Conservation (phyloP, 2,113 vertebrate species). For the Pygathrix nemaeus region DNA sequence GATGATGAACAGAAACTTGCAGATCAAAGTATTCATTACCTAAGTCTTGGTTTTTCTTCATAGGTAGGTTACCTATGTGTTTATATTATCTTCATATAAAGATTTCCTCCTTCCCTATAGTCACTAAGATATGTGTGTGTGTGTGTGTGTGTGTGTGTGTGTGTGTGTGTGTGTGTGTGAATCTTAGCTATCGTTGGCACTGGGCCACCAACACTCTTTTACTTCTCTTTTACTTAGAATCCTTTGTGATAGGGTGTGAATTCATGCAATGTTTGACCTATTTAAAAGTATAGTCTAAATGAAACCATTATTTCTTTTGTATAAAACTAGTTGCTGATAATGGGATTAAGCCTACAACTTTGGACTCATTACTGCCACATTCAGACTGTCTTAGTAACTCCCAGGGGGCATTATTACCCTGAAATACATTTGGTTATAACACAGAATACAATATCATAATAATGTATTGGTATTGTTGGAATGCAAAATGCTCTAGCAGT, state of each 20-base stretch:
- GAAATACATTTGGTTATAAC: conserved; percentile 21
- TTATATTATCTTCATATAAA: not conserved
- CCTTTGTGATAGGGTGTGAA: not conserved
- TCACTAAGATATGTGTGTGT: not conserved
- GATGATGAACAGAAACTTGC: not conserved
- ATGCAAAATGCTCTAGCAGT: not conserved
- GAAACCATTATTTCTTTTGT: not conserved
- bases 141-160: not conserved
- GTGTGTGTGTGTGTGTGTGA: not conserved
- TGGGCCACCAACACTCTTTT: not conserved
- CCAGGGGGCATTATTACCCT: not conserved
- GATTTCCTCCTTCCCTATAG: not conserved
- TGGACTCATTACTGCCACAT: not conserved
- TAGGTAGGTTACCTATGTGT: not conserved
- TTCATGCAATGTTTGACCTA: not conserved
- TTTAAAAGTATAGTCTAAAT: not conserved
- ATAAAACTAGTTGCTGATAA: not conserved
- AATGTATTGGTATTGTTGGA: not conserved
- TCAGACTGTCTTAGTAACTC: conserved; percentile 30
- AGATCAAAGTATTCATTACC: too few species aligned
- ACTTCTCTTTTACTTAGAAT: not conserved
- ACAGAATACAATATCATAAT: conserved; percentile 6
- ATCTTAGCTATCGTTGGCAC: not conserved
- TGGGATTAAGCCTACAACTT: not conserved
- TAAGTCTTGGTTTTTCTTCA: not conserved